These are phyloP conservation scores for Terrapene triunguis DNA, from an alignment of 2,113 vertebrate genomes.

Conservation along the genomic window DNA sequence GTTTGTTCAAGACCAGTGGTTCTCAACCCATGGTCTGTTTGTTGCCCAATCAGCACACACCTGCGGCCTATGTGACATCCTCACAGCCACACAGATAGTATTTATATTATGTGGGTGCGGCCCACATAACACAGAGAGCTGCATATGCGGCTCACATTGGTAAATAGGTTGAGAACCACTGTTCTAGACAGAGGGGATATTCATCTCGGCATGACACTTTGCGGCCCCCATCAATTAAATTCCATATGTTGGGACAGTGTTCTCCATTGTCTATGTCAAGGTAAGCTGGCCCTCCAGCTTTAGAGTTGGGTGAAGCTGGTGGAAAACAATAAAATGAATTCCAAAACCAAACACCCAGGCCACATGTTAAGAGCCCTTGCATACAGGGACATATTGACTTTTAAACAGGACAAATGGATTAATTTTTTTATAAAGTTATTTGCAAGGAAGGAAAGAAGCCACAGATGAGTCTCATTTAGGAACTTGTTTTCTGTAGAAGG, in stretches of 20 bases:
- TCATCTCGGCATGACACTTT: fast-evolving
- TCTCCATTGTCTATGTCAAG: neutral
- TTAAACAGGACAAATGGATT: too few species aligned
- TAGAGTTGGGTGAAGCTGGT: neutral
- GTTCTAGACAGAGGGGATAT: neutral
- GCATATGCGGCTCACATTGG: too few species aligned
- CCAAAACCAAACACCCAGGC: neutral
- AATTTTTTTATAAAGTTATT: neutral
- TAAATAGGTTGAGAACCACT: too few species aligned
- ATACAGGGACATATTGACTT: neutral
- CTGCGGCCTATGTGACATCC: too few species aligned
- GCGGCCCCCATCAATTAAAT: neutral
- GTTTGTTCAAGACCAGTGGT: neutral
- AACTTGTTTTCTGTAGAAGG: constrained; percentile 15
- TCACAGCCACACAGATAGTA: too few species aligned
- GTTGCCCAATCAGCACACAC: too few species aligned
- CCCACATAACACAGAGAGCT: too few species aligned
- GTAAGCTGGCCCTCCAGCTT: neutral
- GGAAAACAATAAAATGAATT: neutral
- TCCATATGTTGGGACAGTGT: neutral
- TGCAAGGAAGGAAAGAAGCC: neutral
- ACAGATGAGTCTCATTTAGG: neutral
- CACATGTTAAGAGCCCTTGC: neutral
- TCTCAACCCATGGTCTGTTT: too few species aligned
- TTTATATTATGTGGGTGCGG: too few species aligned